These are phyloP conservation scores for Mesoclemmys tuberculata DNA, from an alignment of 2,113 vertebrate genomes.

Conservation along the genomic window DNA sequence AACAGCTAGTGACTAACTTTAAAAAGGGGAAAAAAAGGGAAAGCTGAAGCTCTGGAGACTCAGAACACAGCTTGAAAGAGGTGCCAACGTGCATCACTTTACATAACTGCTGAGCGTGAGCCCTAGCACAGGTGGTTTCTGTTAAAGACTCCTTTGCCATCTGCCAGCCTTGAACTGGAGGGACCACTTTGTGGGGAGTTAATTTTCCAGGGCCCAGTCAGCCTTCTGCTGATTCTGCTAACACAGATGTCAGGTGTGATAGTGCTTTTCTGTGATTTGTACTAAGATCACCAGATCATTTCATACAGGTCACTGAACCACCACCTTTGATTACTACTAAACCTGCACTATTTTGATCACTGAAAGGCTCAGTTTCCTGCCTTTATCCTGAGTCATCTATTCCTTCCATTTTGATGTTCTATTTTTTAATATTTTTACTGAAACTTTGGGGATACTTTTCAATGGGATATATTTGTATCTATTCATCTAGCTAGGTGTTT, in stretches of 20 bases:
- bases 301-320: fast-evolving
- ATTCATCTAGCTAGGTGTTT: background rate
- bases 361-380: background rate
- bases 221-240: background rate
- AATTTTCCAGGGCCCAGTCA: background rate
- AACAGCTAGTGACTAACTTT: background rate
- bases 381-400: fast-evolving
- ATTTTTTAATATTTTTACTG: background rate
- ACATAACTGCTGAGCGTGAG: fast-evolving
- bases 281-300: fast-evolving
- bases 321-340: background rate
- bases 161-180: background rate
- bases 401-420: background rate
- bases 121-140: fast-evolving
- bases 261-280: background rate
- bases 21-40: background rate
- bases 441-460: background rate
- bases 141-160: background rate
- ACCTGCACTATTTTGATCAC: background rate
- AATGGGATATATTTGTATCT: background rate
- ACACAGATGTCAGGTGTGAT: background rate
- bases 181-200: background rate
- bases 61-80: background rate
- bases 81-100: background rate
- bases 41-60: background rate